phyloP scores from a whole-genome alignment of 2,888 invertebrate species.

The Penaeus monodon region DNA sequence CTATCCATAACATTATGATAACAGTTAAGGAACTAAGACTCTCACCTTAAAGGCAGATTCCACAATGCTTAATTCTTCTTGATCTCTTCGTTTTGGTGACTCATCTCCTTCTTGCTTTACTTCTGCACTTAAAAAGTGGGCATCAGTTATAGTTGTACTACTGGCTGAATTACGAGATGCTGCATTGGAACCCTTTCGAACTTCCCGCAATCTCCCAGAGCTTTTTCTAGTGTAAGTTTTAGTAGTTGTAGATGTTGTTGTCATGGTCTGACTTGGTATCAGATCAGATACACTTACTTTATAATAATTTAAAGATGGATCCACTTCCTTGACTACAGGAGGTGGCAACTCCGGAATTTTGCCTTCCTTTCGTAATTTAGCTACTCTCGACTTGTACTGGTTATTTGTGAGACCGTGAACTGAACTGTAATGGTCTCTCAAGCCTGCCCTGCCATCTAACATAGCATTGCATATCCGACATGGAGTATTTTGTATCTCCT shows the following conservation, averaged over 20 bases:
- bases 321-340: slow-evolving; percentile 63
- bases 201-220: slow-evolving; percentile 17
- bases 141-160: slow-evolving; percentile 25
- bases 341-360: slow-evolving; percentile 63
- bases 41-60: slow-evolving; percentile 64
- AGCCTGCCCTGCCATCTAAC: slow-evolving; percentile 61
- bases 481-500: slow-evolving; percentile 61
- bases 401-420: slow-evolving; percentile 61
- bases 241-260: slow-evolving; percentile 14
- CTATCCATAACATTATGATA: neutral
- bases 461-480: slow-evolving; percentile 63
- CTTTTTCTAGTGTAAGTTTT: slow-evolving; percentile 32
- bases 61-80: slow-evolving; percentile 63
- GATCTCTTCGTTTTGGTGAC: slow-evolving; percentile 57
- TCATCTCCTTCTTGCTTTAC: slow-evolving; percentile 48
- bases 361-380: slow-evolving; percentile 62
- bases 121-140: slow-evolving; percentile 24
- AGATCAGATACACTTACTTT: slow-evolving; percentile 53
- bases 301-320: slow-evolving; percentile 59
- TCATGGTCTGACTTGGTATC: slow-evolving; percentile 17
- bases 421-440: slow-evolving; percentile 59
- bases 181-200: slow-evolving; percentile 26
- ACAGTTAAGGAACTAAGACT: no score
- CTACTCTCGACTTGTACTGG: slow-evolving; percentile 62
- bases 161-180: slow-evolving; percentile 26